Evolutionary conservation across 2,888 invertebrate species (phyloP).

Genomic region (Sclerodermus sp.): DNA sequence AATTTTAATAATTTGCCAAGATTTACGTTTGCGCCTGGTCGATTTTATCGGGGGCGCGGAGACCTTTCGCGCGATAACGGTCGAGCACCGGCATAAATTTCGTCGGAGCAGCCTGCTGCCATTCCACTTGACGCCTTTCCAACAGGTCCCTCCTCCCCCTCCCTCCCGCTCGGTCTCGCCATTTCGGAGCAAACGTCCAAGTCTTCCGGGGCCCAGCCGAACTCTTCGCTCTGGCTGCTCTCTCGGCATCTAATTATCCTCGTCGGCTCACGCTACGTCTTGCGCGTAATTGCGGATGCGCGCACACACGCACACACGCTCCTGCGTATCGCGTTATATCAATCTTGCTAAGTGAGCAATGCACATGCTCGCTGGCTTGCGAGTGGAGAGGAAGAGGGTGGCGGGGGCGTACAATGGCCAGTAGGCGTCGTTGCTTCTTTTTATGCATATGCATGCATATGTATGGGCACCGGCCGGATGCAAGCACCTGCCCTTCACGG

Average conservation of each 20-base stretch:
- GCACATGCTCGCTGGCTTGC: constrained; percentile 41
- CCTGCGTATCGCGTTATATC: constrained; percentile 39
- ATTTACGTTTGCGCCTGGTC: too few relatives aligned
- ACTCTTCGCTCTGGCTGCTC: constrained; percentile 8
- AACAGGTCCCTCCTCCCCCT: constrained; percentile 5
- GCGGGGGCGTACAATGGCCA: constrained; percentile 47
- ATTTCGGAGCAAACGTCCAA: too few relatives aligned
- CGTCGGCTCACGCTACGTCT: constrained; percentile 14
- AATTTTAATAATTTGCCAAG: too few relatives aligned
- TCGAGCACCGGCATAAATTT: too few relatives aligned
- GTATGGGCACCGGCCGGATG: constrained; percentile 47
- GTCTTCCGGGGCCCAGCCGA: too few relatives aligned
- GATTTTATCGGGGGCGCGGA: too few relatives aligned
- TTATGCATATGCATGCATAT: constrained; percentile 38
- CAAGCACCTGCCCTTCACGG: constrained; percentile 49
- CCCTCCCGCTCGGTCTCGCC: not conserved
- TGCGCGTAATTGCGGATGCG: constrained; percentile 36
- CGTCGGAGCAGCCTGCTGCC: constrained; percentile 4
- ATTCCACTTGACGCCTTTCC: constrained; percentile 32
- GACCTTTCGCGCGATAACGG: too few relatives aligned
- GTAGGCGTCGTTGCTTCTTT: constrained; percentile 34
- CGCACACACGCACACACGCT: constrained; percentile 17
- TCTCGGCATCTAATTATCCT: constrained; percentile 36
- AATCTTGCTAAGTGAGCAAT: constrained; percentile 53
- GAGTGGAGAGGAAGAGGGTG: constrained; percentile 25